Evolutionary conservation across 2,888 invertebrate species (phyloP), one percentile per base, ranked within the genome.

Genomic region (Campopleginae sp.): DNA sequence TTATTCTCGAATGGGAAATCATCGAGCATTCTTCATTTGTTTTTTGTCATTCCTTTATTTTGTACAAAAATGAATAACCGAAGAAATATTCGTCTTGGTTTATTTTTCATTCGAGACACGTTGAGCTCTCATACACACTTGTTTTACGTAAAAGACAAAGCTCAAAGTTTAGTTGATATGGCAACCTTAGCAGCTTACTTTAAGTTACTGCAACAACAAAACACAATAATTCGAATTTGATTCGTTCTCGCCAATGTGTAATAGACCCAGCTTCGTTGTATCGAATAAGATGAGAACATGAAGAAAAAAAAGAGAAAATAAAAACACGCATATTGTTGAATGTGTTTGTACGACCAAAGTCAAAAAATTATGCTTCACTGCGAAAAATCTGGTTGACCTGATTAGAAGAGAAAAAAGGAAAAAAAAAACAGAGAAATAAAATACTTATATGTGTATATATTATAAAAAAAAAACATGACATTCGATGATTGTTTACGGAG

Each of bases 251-350:
- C 76, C 77, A 65, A 71, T 75, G 17, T 46, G 46, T 27, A n/a
- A 38, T 65, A 63, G 31, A 51, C n/a, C 3, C 8, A 42, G 27
- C 27, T 78, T 17, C 19, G 33, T 75, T n/a, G 7, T 63, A 12
- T 61, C 38, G 61, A 38, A 27, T 44, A 31, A 51, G 19, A 75
- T 19, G 31, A 75, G 70, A 38, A 31, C 17, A 38, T 44, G 46
- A 61, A 74, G 27, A 27, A 23, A 63, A 61, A 63, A n/a, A 38
- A 42, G 3, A 31, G 46, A 82, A 82, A 54, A 46, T 66, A 74
- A 81, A 23, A 77, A 44, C 71, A 51, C 66, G 78, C 77, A 85
- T 78, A 81, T 85, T 78, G 82, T 75, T 77, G 46, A 77, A 76
- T 80, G 66, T 81, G 77, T 82, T 84, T 75, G 46, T 58, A 27